A percentile compares a stretch with the other conserved stretches of the same genome.
These are phyloP conservation scores for Esox lucius DNA, from an alignment of 2,797 vertebrate species.

Conservation along the genomic window DNA sequence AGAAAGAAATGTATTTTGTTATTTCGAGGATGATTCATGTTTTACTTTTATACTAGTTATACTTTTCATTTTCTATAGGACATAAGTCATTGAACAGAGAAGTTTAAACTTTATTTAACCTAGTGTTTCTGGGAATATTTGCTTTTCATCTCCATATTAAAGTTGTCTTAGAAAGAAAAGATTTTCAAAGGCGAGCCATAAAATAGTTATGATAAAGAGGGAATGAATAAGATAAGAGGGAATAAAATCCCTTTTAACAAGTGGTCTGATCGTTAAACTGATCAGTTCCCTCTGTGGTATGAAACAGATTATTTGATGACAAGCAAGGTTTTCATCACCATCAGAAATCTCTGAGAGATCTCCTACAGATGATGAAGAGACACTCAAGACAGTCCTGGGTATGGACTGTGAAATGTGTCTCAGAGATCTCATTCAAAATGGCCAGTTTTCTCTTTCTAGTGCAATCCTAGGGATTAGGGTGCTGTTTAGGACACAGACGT, in stretches of 20 bases:
- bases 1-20: no score
- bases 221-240: not conserved
- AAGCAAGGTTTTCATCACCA: not conserved
- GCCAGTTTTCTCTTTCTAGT: not conserved
- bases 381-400: not conserved
- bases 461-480: not conserved
- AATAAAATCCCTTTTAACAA: not conserved
- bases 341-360: not conserved
- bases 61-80: no score
- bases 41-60: no score
- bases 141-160: conserved; percentile 19
- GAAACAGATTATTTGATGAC: not conserved
- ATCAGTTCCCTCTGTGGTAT: conserved; percentile 1
- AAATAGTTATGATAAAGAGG: conserved; percentile 4
- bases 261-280: conserved; percentile 6
- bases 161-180: conserved; percentile 8
- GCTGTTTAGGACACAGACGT: not conserved
- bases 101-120: conserved; percentile 3
- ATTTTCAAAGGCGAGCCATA: not conserved
- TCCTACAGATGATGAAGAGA: not conserved
- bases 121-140: not conserved
- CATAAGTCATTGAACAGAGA: no score
- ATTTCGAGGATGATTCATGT: no score
- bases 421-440: no score
- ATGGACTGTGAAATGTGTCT: not conserved